Evolutionary conservation across 1,140 invertebrate genomes (phyloP), one percentile per base, ranked within the genome.

Genomic region (Acyrthosiphon pisum): DNA sequence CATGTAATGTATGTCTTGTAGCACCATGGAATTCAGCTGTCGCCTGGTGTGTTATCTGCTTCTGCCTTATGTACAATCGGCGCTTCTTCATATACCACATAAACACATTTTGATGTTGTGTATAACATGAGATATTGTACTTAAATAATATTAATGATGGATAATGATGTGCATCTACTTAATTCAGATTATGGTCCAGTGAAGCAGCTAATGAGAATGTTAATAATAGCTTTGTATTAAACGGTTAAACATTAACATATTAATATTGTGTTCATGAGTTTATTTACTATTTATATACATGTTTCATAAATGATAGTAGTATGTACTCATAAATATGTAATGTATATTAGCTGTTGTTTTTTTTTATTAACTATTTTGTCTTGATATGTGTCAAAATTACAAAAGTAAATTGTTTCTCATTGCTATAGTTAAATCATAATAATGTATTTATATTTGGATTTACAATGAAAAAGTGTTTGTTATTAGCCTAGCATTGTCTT

Each of bases 11-110:
- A 56, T 56, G 50, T 56, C 81, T 86, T 93, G 91, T 93, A 93
- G 91, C 91, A 93, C 91, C 91, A 93, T 93, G 91, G 91, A 93
- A 93, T 93, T 93, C 91, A 93, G 91, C 91, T 93, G 91, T 30
- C 60, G 81, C 81, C 35, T 84, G 91, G 35, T 41, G 48, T 93
- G 76, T 84, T 93, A 30, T 83, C 91, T 93, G 91, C 91, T 93
- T 92, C 46, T 91, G 60, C n/a, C 44, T 91, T 83, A n/a, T 76
- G 23, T 81, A 81, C 90, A 91, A 83, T 91, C 44, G 14, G 53
- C 26, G 53, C 88, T 90, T 90, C 88, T 60, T 90, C 89, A 46
- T 60, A 41, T 41, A 90, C 37, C 50, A 44, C 20, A 26, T 56
- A 26, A 20, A 90, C 46, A 56, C 20, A 90, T 90, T 50, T 41